Evolutionary conservation across 2,113 vertebrate genomes (phyloP).

Genomic region (Mormoops blainvillei): DNA sequence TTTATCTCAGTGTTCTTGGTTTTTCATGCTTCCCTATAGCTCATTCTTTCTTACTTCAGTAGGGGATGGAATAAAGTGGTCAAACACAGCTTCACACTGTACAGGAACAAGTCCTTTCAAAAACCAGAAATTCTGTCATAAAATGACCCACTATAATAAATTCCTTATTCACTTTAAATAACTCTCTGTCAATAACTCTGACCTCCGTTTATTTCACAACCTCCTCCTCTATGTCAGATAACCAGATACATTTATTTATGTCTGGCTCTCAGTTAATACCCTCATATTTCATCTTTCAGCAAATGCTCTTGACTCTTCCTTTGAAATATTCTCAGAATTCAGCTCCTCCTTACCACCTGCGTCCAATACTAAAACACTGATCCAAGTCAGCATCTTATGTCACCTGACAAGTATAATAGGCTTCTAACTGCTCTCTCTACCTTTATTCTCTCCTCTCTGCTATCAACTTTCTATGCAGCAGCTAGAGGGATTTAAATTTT

Average conservation of each 20-base stretch:
- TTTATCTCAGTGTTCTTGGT: background rate
- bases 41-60: background rate
- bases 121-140: background rate
- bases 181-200: background rate
- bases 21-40: background rate
- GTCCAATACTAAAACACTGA: background rate
- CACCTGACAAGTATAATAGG: background rate
- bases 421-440: background rate
- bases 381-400: background rate
- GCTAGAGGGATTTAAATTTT: background rate
- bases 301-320: background rate
- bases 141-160: background rate
- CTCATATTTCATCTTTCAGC: background rate
- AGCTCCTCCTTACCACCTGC: background rate
- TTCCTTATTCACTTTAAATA: background rate
- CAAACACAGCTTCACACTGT: background rate
- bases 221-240: background rate
- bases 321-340: background rate
- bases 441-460: background rate
- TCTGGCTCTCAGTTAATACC: background rate
- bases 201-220: background rate
- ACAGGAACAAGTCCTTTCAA: background rate
- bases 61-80: background rate
- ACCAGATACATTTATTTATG: background rate
- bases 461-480: background rate